Evolutionary conservation across 2,113 vertebrate genomes (phyloP).

Genomic region (Callopanchax toddi): DNA sequence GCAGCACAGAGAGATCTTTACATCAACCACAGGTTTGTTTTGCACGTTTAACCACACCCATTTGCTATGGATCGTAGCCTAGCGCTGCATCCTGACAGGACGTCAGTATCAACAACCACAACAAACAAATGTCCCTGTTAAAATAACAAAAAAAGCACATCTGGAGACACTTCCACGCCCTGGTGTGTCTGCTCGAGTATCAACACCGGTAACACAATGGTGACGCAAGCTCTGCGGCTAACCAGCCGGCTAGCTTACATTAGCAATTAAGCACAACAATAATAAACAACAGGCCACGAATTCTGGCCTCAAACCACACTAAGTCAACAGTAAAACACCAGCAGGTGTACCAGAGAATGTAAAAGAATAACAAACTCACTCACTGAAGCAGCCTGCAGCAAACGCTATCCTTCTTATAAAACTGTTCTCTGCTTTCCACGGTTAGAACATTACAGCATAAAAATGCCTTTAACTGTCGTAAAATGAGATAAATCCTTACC

Average conservation of each 20-base stretch:
- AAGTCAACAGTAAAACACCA: not conserved
- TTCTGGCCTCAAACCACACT: not conserved
- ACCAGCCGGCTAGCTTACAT: constrained; percentile 53
- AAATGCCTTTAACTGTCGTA: constrained; percentile 26
- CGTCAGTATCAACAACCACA: too few species aligned
- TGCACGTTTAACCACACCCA: constrained; percentile 65
- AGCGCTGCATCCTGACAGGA: not conserved
- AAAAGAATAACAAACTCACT: constrained; percentile 4
- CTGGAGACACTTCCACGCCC: constrained; percentile 52
- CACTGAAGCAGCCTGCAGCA: constrained; percentile 22
- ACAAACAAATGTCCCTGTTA: not conserved
- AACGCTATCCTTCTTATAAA: constrained; percentile 35
- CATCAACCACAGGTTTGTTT: not conserved
- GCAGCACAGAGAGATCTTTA: not conserved
- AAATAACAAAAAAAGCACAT: constrained; percentile 29
- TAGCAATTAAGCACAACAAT: constrained; percentile 36
- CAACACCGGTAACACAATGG: constrained; percentile 73
- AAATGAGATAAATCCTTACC: constrained; percentile 68
- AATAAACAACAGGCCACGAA: constrained; percentile 46
- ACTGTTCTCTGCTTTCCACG: constrained; percentile 29
- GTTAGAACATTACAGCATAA: constrained; percentile 17
- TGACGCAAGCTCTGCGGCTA: constrained; percentile 75
- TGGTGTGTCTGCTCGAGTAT: constrained; percentile 12
- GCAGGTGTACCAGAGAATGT: constrained; percentile 20
- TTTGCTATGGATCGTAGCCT: constrained; percentile 33